These are phyloP conservation scores for Protonibea diacanthus DNA, from an alignment of 2,797 vertebrate genomes.

Conservation along the genomic window DNA sequence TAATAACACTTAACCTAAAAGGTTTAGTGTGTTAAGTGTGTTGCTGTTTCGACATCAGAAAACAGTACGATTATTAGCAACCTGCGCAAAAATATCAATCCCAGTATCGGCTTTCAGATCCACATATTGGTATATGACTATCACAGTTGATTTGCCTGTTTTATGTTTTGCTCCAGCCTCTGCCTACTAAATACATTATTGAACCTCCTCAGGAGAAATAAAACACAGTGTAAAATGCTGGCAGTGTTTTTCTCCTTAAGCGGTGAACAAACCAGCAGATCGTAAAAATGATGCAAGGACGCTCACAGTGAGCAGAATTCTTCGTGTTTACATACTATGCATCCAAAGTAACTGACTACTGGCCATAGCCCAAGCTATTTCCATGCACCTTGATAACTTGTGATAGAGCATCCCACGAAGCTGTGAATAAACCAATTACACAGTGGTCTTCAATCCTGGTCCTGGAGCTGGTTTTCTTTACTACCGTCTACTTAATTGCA, in stretches of 20 bases:
- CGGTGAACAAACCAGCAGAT: constrained; percentile 60
- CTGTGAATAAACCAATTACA: constrained; percentile 73
- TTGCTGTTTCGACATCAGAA: not conserved
- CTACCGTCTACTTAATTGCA: constrained; percentile 55
- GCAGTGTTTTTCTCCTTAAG: constrained; percentile 63
- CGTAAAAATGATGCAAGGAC: constrained; percentile 67
- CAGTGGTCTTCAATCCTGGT: constrained; percentile 61
- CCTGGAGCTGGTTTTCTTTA: constrained; percentile 55
- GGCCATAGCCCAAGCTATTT: constrained; percentile 49
- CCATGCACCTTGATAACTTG: constrained; percentile 68
- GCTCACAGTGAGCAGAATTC: constrained; percentile 49
- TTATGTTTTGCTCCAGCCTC: constrained; percentile 63
- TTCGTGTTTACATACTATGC: constrained; percentile 43
- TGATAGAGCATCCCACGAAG: constrained; percentile 61
- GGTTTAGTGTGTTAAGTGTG: no score
- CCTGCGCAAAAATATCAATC: not conserved
- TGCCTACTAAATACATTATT: constrained; percentile 68
- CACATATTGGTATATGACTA: constrained; percentile 14
- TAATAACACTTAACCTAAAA: no score
- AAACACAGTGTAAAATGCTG: constrained; percentile 61
- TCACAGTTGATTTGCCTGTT: constrained; percentile 42
- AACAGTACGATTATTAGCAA: constrained; percentile 19
- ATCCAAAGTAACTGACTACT: constrained; percentile 36
- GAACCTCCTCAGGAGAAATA: constrained; percentile 60
- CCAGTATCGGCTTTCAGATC: constrained; percentile 18